Evolutionary conservation across 1,140 invertebrate genomes (phyloP), one percentile per base, ranked within the genome.

Genomic region (Phocides pigmalion): DNA sequence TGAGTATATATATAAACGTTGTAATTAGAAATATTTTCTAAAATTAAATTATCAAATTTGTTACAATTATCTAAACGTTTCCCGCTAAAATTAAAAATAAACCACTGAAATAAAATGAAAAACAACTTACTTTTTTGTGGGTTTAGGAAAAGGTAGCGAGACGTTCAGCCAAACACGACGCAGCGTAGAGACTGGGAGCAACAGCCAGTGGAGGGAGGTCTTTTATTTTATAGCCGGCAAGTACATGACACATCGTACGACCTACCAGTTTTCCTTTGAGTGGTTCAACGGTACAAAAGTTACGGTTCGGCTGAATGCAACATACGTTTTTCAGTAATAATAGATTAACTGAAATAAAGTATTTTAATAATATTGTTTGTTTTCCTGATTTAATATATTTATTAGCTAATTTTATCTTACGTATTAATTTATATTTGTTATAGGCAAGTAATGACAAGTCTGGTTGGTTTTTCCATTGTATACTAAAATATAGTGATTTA

Each of bases 181-280:
- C 42, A 59, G 56, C 42, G 41, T 37, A 59, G 22, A 61, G 42
- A 54, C 64, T 28, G 63, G 59, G 72, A 81, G 70, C 79, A 79
- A 76, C 67, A 66, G 70, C 46, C 53, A 67, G 66, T 70, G 68
- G 66, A 66, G 76, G 79, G 79, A 75, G 72, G 61, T 28, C 56
- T 59, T 63, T 37, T 42, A 39, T 70, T 81, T 68, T 81, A 81
- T 81, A 81, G 47, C 41, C 41, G 49, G 41, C 15, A 25, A 46
- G 54, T 68, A 58, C 67, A 64, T 74, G 68, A 73, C 59, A 64
- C 72, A 63, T 49, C 62, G 56, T 58, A 64, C 62, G 20, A 58
- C 19, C 20, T 35, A 54, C 62, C 35, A 37, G 67, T 64, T 69
- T 69, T 49, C 66, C 62, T 61, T 16, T 32, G 49, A 56, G 14